Base-by-base conservation (phyloP, 1,140 invertebrate genomes). In the Trichonephila clavata region DNA sequence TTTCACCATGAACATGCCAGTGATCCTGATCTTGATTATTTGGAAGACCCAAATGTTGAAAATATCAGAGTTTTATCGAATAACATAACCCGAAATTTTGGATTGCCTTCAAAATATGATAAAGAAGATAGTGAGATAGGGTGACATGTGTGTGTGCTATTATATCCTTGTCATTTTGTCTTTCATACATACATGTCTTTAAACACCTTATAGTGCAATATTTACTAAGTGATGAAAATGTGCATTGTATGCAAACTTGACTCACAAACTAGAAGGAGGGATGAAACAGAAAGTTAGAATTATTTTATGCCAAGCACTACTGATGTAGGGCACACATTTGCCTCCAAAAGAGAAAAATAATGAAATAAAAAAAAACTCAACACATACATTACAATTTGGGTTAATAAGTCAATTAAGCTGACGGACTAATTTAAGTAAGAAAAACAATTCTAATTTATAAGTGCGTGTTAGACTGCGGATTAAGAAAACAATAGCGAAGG, bases 21-120 rank as follows among this genome's bases (percentile, higher is more conserved):
- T 94, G 95, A 96, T 94, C 94, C 95, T 24, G 95, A 95, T 87
- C 61, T 95, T 57, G 95, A 96, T 95, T 96, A 96, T 94, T 95
- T 97, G 18, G 97, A 97, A 94, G 97, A 98, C 95, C 96, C 97
- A 84, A 97, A 98, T 95, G 95, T 98, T 18, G 97, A 97, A 24
- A 97, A 98, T 95, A 97, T 98, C 94, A 96, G 97, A 90, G 97
- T 97, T 32, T 97, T 98, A 95, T 97, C 97, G 94, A 97, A 97
- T 95, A 97, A 97, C 94, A 98, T 97, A 92, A 97, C 97, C 1
- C 96, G 97, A 93, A 97, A 97, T 95, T 97, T 97, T 96, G 97
- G 97, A 59, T 97, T 97, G 95, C 97, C 97, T 20, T 71, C 71
- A 32, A 65, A 60, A 39, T 80, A 91, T 80, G 92, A 94, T 39